Conservation (phyloP, 2,113 vertebrate species). For the Triplophysa tibetana region DNA sequence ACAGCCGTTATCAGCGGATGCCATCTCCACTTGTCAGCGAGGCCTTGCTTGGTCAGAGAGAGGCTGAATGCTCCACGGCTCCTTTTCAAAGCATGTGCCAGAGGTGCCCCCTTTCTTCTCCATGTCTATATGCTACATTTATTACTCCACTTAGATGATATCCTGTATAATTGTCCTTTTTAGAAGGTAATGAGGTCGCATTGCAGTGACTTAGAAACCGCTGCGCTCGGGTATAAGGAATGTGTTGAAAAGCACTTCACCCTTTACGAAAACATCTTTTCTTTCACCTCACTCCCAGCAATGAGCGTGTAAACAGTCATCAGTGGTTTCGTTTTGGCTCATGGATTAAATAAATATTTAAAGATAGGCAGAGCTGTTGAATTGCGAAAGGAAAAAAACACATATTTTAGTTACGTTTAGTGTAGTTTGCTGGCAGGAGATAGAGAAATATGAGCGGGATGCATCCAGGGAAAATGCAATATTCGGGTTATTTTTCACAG, state of each 20-base stretch:
- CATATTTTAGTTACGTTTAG: neutral
- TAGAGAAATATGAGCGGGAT: neutral
- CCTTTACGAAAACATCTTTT: constrained; percentile 48
- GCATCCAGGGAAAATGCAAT: neutral
- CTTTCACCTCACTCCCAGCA: constrained; percentile 25
- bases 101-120: constrained; percentile 60
- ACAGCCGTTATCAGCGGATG: constrained; percentile 72
- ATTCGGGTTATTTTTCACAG: neutral
- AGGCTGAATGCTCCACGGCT: constrained; percentile 58
- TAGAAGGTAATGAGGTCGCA: constrained; percentile 59
- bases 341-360: constrained; percentile 24
- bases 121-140: constrained; percentile 69
- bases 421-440: neutral
- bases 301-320: constrained; percentile 26
- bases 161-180: constrained; percentile 63
- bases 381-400: neutral
- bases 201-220: constrained; percentile 65
- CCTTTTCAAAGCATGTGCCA: constrained; percentile 69
- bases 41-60: constrained; percentile 66
- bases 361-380: neutral
- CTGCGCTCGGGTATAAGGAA: constrained; percentile 54
- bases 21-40: constrained; percentile 74
- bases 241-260: constrained; percentile 65
- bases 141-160: constrained; percentile 72
- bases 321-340: constrained; percentile 19